Evolutionary conservation across 2,888 invertebrate species (phyloP).

Genomic region (Serripes groenlandicus): DNA sequence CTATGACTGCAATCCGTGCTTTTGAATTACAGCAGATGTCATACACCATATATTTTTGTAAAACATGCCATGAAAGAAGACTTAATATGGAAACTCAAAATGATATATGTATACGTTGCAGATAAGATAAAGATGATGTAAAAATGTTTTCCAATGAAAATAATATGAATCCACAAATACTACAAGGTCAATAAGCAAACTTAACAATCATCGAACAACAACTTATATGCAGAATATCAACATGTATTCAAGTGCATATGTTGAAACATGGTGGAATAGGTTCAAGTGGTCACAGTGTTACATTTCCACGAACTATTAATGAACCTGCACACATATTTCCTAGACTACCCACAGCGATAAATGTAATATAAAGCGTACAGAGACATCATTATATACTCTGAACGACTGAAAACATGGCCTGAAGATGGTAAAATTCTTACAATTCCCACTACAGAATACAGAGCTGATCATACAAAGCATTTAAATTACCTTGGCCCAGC

Average conservation of each 20-base stretch:
- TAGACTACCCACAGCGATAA: conserved; percentile 44
- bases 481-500: conserved; percentile 50
- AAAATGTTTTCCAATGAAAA: conserved; percentile 63
- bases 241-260: too few relatives aligned
- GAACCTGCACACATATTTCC: conserved; percentile 48
- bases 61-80: conserved; percentile 12
- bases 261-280: conserved; percentile 47
- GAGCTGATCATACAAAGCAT: conserved; percentile 19
- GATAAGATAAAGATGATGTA: conserved; percentile 36
- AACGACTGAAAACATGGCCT: conserved; percentile 39
- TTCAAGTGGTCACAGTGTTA: conserved; percentile 15
- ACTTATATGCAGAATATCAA: conserved; percentile 47
- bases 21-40: conserved; percentile 43
- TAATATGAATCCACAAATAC: conserved; percentile 47
- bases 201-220: conserved; percentile 53
- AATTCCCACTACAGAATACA: conserved; percentile 16
- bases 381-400: conserved; percentile 43
- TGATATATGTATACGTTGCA: conserved; percentile 2
- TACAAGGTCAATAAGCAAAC: conserved; percentile 23
- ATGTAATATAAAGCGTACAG: conserved; percentile 48
- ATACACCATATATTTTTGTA: conserved; percentile 9
- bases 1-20: conserved; percentile 29
- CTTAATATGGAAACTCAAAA: conserved; percentile 1
- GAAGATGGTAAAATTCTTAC: conserved; percentile 44
- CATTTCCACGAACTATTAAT: conserved; percentile 47